Percentiles rank a stretch among this genome's conserved stretches.
These are phyloP conservation scores for Campoletis sonorensis DNA, from an alignment of 1,140 invertebrate species.

Conservation along the genomic window DNA sequence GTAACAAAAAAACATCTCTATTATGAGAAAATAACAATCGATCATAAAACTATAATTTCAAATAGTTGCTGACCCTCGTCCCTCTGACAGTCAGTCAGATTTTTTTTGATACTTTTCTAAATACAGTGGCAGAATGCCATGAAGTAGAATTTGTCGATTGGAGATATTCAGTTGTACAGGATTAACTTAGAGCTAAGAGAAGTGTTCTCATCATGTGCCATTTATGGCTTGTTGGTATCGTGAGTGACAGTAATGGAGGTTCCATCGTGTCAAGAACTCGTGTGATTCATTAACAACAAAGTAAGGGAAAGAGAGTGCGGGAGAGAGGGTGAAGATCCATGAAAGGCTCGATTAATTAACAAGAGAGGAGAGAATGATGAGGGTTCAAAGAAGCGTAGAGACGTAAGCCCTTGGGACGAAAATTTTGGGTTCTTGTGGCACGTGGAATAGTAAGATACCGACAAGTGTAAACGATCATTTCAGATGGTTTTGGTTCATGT, in stretches of 20 bases:
- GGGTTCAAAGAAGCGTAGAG: constrained; percentile 12
- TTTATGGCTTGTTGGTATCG: constrained; percentile 11
- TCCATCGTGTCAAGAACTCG: background rate
- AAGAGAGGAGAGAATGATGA: constrained; percentile 25
- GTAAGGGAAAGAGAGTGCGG: constrained; percentile 6
- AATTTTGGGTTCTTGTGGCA: background rate
- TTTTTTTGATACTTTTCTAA: too few relatives aligned
- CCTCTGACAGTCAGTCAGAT: too few relatives aligned
- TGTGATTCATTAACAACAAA: constrained; percentile 1
- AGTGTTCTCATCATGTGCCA: background rate
- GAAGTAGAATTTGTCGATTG: background rate
- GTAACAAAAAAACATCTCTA: too few relatives aligned
- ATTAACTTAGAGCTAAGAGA: background rate
- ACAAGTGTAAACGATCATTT: constrained; percentile 4
- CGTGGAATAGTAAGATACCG: constrained; percentile 1
- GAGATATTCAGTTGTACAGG: background rate
- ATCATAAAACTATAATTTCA: too few relatives aligned
- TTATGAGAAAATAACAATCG: too few relatives aligned
- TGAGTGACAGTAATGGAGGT: background rate
- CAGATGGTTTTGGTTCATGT: background rate
- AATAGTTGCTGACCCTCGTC: too few relatives aligned
- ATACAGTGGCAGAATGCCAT: too few relatives aligned
- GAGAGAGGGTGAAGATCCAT: background rate
- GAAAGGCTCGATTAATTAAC: constrained; percentile 30
- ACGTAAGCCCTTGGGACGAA: background rate